Percentiles rank a stretch among this genome's conserved stretches.
Conservation (phyloP, 1,140 invertebrate species). For the Orussus abietinus region DNA sequence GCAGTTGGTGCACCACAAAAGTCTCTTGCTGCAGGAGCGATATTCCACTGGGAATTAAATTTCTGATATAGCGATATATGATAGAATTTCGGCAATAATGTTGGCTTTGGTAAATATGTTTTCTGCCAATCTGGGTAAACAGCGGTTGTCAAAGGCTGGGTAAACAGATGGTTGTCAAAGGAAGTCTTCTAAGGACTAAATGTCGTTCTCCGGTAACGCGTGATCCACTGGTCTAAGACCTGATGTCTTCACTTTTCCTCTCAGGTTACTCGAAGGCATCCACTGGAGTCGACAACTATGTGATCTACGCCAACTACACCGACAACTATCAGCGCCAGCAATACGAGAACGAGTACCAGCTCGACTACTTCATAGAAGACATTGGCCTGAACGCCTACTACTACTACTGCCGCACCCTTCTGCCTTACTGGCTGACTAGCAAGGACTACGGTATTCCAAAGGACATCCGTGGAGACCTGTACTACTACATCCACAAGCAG, state of each 20-base stretch:
- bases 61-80: too few relatives aligned
- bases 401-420: constrained; percentile 63
- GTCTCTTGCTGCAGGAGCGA: too few relatives aligned
- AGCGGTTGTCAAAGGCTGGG: too few relatives aligned
- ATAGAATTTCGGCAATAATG: too few relatives aligned
- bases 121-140: constrained; percentile 16
- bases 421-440: constrained; percentile 63
- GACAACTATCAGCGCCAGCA: constrained; percentile 26
- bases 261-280: constrained; percentile 47
- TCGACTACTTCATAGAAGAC: constrained; percentile 73
- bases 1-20: too few relatives aligned
- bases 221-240: too few relatives aligned
- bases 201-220: too few relatives aligned
- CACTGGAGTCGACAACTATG: constrained; percentile 32
- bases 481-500: constrained; percentile 59
- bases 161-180: too few relatives aligned
- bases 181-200: too few relatives aligned
- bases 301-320: constrained; percentile 43
- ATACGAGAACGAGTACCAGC: constrained; percentile 56
- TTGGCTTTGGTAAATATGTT: too few relatives aligned
- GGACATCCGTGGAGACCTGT: constrained; percentile 59
- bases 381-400: constrained; percentile 67
- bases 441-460: constrained; percentile 53
- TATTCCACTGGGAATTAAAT: too few relatives aligned
- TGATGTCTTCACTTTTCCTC: constrained; percentile 34